Conservation (phyloP, 2,797 vertebrate genomes). For the Dallia pectoralis region DNA sequence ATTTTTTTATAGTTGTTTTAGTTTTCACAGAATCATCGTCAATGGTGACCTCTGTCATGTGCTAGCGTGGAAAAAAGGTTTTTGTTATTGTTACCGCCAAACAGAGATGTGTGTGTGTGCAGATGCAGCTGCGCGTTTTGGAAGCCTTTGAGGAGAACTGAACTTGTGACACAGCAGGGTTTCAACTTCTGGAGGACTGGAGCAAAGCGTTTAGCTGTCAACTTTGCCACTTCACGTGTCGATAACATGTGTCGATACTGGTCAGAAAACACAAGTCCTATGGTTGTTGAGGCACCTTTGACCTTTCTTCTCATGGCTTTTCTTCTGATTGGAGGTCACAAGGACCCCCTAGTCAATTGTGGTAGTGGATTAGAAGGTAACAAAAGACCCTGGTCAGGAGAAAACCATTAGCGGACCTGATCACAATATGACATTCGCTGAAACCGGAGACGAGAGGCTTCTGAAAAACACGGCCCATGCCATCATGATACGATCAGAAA, state of each 20-base stretch:
- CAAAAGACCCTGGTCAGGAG: neutral
- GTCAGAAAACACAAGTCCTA: neutral
- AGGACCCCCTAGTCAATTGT: neutral
- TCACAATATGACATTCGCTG: neutral
- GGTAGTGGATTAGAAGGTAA: neutral
- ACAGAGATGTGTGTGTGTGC: slow-evolving; percentile 12
- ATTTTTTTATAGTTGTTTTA: too few species aligned
- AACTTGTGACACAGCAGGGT: neutral
- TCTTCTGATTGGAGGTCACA: neutral
- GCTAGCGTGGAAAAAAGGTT: neutral
- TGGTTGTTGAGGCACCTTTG: neutral
- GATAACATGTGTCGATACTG: neutral
- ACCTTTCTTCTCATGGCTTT: neutral
- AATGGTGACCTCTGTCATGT: too few species aligned
- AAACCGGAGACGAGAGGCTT: slow-evolving; percentile 4
- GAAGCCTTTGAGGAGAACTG: neutral
- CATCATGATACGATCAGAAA: neutral
- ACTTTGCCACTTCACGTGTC: neutral
- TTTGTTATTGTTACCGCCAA: slow-evolving; percentile 14
- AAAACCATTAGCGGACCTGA: too few species aligned
- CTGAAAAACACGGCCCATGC: neutral
- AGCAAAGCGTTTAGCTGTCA: neutral
- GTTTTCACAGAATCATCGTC: too few species aligned
- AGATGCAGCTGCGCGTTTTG: too few species aligned
- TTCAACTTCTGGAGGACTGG: neutral